These are phyloP conservation scores for Anoplolepis gracilipes DNA, from an alignment of 1,140 invertebrate genomes.

Conservation along the genomic window DNA sequence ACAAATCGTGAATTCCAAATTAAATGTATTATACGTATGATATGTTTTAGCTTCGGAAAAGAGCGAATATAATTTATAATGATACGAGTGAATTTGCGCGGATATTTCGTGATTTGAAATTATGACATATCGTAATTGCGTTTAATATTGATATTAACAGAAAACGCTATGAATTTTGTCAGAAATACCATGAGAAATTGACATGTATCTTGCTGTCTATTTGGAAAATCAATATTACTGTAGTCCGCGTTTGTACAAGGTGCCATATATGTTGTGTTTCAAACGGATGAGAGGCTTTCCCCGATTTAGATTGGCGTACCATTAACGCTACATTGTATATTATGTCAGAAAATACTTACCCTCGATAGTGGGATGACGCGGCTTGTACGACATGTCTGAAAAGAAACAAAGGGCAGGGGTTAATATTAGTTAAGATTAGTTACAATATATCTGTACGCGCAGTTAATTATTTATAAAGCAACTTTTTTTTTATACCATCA, in stretches of 20 bases:
- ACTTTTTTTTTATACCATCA: conserved; percentile 8
- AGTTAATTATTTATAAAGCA: conserved; percentile 44
- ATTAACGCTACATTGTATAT: conserved; percentile 24
- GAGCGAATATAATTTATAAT: neutral
- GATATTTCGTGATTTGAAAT: neutral
- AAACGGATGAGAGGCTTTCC: conserved; percentile 23
- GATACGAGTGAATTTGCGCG: neutral
- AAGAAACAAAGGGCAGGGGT: conserved; percentile 76
- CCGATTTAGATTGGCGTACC: conserved; percentile 48
- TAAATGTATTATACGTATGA: neutral
- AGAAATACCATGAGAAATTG: neutral
- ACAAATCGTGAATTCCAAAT: neutral
- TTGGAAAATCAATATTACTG: conserved; percentile 52
- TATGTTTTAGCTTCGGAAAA: neutral
- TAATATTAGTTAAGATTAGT: conserved; percentile 77
- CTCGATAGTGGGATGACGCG: conserved; percentile 85
- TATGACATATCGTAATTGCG: neutral
- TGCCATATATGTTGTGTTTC: neutral
- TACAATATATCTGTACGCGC: conserved; percentile 32
- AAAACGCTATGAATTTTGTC: neutral
- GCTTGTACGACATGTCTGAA: conserved; percentile 87
- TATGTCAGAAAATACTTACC: conserved; percentile 82
- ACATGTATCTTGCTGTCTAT: conserved; percentile 8
- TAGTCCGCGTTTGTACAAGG: conserved; percentile 9
- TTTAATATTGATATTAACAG: neutral